Evolutionary conservation across 2,888 invertebrate genomes (phyloP).

Genomic region (Nematopogon swammerdamellus): DNA sequence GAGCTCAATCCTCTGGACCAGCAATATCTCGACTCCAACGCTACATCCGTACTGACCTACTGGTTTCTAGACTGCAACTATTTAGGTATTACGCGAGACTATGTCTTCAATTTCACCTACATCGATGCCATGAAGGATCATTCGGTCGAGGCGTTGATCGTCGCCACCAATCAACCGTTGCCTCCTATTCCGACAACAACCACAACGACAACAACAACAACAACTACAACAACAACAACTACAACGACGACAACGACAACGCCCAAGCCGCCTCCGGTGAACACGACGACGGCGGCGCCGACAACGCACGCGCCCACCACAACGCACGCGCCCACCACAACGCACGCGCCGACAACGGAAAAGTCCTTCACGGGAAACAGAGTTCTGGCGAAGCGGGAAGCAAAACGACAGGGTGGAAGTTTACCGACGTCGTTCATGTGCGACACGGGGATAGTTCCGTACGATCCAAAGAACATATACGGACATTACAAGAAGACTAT

Average conservation of each 20-base stretch:
- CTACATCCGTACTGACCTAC: conserved; percentile 57
- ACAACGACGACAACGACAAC: conserved; percentile 31
- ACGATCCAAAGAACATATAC: conserved; percentile 64
- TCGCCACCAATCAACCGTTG: conserved; percentile 65
- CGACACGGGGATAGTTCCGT: conserved; percentile 58
- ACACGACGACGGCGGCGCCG: conserved; percentile 17
- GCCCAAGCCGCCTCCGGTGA: conserved; percentile 15
- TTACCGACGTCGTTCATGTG: conserved; percentile 42
- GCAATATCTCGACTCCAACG: conserved; percentile 48
- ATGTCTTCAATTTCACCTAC: conserved; percentile 62
- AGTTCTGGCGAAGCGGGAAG: conserved; percentile 23
- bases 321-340: conserved; percentile 18
- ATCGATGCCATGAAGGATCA: conserved; percentile 56
- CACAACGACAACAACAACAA: conserved; percentile 40
- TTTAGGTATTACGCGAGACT: conserved; percentile 61
- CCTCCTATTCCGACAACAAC: conserved; percentile 50
- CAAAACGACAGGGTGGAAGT: conserved; percentile 16
- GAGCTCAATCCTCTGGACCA: conserved; percentile 59
- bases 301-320: conserved; percentile 20
- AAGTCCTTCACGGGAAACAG: conserved; percentile 14
- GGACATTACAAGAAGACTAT: conserved; percentile 69
- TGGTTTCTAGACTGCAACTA: conserved; percentile 80
- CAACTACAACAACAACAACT: conserved; percentile 40
- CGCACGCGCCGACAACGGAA: conserved; percentile 14
- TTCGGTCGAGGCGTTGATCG: conserved; percentile 66